Conservation (phyloP, 2,113 vertebrate species). For the Gopherus evgoodei region DNA sequence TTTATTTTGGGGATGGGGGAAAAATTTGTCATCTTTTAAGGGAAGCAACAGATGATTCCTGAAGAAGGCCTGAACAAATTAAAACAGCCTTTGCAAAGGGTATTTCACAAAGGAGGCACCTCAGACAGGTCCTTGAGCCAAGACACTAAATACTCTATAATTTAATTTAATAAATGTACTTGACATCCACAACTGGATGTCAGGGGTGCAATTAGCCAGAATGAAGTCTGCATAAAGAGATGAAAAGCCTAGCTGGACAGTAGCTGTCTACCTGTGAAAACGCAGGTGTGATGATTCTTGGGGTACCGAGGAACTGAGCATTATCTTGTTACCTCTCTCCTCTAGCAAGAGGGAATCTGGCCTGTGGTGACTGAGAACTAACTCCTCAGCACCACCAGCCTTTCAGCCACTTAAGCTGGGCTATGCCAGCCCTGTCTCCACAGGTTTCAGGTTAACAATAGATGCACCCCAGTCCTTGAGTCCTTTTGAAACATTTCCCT, state of each 20-base stretch:
- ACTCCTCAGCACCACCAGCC: neutral
- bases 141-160: conserved; percentile 8
- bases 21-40: neutral
- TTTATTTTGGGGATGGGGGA: neutral
- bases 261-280: conserved; percentile 66
- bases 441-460: neutral
- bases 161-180: conserved; percentile 63
- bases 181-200: conserved; percentile 66
- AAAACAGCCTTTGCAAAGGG: neutral
- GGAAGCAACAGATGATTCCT: neutral
- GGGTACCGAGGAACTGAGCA: neutral
- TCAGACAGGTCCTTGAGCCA: neutral
- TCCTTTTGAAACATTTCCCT: neutral
- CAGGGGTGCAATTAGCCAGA: conserved; percentile 72
- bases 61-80: neutral
- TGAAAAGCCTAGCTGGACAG: conserved; percentile 67
- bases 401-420: neutral
- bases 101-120: neutral
- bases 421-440: neutral
- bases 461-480: neutral
- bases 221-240: conserved; percentile 71
- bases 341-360: neutral
- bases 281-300: neutral
- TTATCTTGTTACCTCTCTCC: neutral
- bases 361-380: neutral